phyloP scores from a whole-genome alignment of 2,888 invertebrate genomes.

The Callinectes sapidus region DNA sequence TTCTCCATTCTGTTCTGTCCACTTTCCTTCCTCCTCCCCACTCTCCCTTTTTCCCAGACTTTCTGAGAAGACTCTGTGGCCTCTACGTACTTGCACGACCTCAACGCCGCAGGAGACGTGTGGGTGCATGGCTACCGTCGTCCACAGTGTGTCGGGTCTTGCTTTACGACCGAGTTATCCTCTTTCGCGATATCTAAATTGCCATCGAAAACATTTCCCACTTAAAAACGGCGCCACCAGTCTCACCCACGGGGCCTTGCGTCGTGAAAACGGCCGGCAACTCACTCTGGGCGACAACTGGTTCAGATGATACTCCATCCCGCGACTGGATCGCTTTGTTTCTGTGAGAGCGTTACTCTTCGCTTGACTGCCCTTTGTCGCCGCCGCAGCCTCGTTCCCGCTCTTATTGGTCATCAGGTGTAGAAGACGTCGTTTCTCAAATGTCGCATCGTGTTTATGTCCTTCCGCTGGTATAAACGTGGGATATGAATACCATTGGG shows the following conservation, averaged over 20 bases:
- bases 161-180: neutral
- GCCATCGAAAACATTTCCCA: constrained; percentile 8
- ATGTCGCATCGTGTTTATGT: neutral
- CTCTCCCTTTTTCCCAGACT: neutral
- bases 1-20: neutral
- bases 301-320: neutral
- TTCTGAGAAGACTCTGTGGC: neutral
- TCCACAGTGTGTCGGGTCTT: neutral
- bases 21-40: neutral
- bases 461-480: neutral
- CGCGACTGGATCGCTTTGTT: neutral
- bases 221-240: neutral
- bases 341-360: neutral
- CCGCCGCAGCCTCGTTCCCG: neutral
- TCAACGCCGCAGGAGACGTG: neutral
- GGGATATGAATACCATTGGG: neutral
- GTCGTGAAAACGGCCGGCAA: neutral
- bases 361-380: neutral
- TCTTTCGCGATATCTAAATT: neutral
- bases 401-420: constrained; percentile 19
- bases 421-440: constrained; percentile 12
- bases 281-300: neutral
- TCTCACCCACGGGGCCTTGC: neutral
- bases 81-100: neutral
- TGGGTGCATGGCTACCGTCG: neutral